A percentile compares a stretch with the other conserved stretches of the same genome.
Evolutionary conservation across 2,113 vertebrate species (phyloP).

Genomic region (Laterallus jamaicensis): DNA sequence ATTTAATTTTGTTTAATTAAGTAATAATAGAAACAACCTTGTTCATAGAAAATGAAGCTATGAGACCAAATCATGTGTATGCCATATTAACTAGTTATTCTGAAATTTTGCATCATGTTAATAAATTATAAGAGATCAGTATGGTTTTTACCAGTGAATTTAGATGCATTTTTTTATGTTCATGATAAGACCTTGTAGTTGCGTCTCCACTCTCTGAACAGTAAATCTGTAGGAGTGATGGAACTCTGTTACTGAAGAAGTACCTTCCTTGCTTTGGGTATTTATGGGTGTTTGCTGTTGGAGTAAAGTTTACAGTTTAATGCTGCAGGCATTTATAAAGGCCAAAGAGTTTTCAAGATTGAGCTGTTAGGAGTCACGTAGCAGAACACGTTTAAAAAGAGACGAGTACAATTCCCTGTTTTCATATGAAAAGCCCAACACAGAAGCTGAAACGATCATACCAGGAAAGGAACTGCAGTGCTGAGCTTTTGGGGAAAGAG

Average conservation of each 20-base stretch:
- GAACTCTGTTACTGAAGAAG: neutral
- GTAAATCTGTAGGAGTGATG: neutral
- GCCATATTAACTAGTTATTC: neutral
- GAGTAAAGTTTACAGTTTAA: neutral
- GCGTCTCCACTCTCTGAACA: neutral
- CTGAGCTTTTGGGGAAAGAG: constrained; percentile 35
- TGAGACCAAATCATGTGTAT: constrained; percentile 22
- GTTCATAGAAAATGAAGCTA: constrained; percentile 37
- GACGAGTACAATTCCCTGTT: constrained; percentile 18
- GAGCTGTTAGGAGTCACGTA: neutral
- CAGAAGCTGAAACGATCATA: constrained; percentile 1
- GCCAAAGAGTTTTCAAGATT: constrained; percentile 9
- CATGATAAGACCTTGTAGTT: neutral
- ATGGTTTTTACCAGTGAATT: neutral
- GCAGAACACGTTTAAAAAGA: constrained; percentile 8
- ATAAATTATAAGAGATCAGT: neutral
- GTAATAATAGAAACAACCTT: constrained; percentile 56
- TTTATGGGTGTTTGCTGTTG: neutral
- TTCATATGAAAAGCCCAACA: constrained; percentile 33
- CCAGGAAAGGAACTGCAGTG: neutral
- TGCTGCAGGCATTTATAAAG: constrained; percentile 21
- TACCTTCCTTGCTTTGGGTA: neutral
- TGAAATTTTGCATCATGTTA: constrained; percentile 9
- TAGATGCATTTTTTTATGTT: neutral
- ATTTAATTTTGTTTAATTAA: constrained; percentile 68